Evolutionary conservation across 2,797 vertebrate genomes (phyloP).

Genomic region (Chanos chanos): DNA sequence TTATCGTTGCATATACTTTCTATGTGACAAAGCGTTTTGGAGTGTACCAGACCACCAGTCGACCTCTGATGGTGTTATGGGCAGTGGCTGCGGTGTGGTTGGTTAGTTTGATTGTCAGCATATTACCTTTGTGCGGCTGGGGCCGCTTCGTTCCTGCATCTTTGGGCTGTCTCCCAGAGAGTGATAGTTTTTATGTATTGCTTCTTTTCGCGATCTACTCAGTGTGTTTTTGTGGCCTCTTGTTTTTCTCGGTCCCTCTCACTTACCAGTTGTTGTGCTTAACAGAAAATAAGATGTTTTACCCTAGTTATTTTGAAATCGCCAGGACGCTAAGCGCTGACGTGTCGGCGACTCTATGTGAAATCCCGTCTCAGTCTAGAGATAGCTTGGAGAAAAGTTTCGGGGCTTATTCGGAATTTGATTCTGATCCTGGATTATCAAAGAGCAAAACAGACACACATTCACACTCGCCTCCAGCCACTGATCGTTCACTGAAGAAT

Average conservation of each 20-base stretch:
- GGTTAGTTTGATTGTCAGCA: constrained; percentile 78
- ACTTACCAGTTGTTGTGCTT: constrained; percentile 86
- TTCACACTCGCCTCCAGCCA: constrained; percentile 47
- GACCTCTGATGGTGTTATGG: constrained; percentile 64
- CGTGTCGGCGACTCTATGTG: constrained; percentile 64
- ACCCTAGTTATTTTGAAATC: constrained; percentile 65
- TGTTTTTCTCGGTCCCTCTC: constrained; percentile 79
- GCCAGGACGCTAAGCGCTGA: constrained; percentile 57
- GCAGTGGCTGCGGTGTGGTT: constrained; percentile 77
- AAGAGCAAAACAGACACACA: constrained; percentile 50
- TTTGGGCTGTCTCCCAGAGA: constrained; percentile 84
- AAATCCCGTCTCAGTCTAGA: constrained; percentile 64
- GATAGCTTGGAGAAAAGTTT: constrained; percentile 69
- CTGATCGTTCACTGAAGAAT: constrained; percentile 39
- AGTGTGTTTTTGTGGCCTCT: constrained; percentile 76
- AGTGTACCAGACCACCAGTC: constrained; percentile 59
- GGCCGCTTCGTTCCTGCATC: constrained; percentile 78
- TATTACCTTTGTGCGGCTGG: constrained; percentile 87
- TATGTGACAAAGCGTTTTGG: constrained; percentile 71
- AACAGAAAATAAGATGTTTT: constrained; percentile 70
- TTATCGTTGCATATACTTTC: constrained; percentile 88
- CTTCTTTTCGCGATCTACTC: constrained; percentile 78
- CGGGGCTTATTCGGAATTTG: constrained; percentile 60
- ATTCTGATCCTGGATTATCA: constrained; percentile 53
- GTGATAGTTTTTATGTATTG: constrained; percentile 74